Evolutionary conservation across 1,140 invertebrate genomes (phyloP).

Genomic region (Zaprionus davidi): DNA sequence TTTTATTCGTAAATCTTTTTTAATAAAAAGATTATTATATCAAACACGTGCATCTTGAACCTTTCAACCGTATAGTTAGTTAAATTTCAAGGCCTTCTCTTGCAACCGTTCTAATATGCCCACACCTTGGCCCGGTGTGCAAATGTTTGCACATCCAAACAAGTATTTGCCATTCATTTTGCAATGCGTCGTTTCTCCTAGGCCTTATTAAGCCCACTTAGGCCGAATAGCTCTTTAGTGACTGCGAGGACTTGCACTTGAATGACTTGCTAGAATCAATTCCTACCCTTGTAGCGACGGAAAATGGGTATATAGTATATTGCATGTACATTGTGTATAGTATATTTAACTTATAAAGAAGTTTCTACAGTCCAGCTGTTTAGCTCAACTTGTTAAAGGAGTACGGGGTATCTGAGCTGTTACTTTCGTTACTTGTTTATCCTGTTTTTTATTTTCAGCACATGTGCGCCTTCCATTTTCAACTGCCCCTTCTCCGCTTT

Average conservation of each 20-base stretch:
- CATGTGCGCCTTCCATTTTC: conserved; percentile 4
- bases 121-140: background rate
- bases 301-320: background rate
- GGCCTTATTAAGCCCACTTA: conserved; percentile 65
- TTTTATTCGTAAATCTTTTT: background rate
- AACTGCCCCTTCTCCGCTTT: conserved; percentile 17
- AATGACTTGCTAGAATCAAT: conserved; percentile 5
- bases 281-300: background rate
- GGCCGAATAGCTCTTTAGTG: conserved; percentile 44
- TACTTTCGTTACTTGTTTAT: conserved; percentile 5
- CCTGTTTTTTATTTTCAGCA: conserved; percentile 21
- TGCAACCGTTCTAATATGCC: background rate
- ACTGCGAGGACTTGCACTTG: conserved; percentile 43
- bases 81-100: background rate
- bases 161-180: conserved; percentile 34
- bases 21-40: background rate
- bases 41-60: background rate
- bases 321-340: background rate
- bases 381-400: no score
- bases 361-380: no score
- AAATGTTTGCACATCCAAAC: conserved; percentile 6
- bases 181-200: conserved; percentile 30
- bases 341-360: no score
- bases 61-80: background rate
- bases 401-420: background rate